Conservation (phyloP, 2,113 vertebrate species). For the Platichthys flesus region DNA sequence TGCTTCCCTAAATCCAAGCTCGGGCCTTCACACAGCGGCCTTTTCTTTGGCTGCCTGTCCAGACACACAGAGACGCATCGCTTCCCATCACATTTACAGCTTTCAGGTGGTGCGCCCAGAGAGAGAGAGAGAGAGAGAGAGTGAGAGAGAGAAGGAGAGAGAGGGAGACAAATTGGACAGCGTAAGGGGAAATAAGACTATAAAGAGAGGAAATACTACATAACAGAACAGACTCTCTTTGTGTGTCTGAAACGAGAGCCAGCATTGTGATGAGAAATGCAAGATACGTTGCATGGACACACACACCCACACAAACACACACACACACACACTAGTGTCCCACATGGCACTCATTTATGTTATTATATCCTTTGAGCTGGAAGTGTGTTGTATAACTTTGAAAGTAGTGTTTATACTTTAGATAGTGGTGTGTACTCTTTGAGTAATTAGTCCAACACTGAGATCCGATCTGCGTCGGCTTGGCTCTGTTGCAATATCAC, state of each 20-base stretch:
- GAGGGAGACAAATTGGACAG: slow-evolving; percentile 11
- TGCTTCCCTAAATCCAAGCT: slow-evolving; percentile 33
- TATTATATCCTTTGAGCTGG: neutral
- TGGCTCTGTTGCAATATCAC: neutral
- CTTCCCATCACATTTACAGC: slow-evolving; percentile 36
- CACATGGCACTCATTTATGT: no score
- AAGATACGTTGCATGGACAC: slow-evolving; percentile 30
- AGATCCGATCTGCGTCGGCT: slow-evolving; percentile 10
- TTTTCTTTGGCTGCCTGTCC: slow-evolving; percentile 48
- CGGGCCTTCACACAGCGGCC: slow-evolving; percentile 41
- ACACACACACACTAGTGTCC: no score
- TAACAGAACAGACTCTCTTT: slow-evolving; percentile 45
- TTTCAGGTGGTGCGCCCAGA: slow-evolving; percentile 19
- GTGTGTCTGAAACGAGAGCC: slow-evolving; percentile 44
- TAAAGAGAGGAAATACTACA: slow-evolving; percentile 47
- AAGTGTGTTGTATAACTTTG: slow-evolving; percentile 34
- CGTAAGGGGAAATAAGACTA: slow-evolving; percentile 11
- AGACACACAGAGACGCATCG: slow-evolving; percentile 38
- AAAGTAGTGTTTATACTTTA: slow-evolving; percentile 48
- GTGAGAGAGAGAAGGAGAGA: neutral
- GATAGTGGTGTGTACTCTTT: slow-evolving; percentile 31
- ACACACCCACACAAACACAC: neutral
- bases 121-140: neutral
- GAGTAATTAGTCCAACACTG: slow-evolving; percentile 38
- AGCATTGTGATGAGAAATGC: slow-evolving; percentile 24